A percentile compares a stretch with the other conserved stretches of the same genome.
phyloP scores from a whole-genome alignment of 2,888 invertebrate genomes.

The Charanyca ferruginea region DNA sequence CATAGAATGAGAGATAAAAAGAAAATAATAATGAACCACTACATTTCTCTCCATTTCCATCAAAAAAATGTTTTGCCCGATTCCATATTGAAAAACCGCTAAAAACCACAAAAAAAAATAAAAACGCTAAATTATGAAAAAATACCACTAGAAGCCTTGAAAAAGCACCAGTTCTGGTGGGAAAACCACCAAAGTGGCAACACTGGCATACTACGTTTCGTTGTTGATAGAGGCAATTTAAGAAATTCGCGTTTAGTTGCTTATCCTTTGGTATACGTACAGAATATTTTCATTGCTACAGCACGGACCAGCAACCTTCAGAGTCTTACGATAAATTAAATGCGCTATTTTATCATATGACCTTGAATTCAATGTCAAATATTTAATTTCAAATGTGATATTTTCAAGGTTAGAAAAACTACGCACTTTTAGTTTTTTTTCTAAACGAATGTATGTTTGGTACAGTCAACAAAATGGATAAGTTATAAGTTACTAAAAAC shows the following conservation, averaged over 20 bases:
- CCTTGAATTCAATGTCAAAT: slow-evolving; percentile 35
- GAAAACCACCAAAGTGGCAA: too few species aligned
- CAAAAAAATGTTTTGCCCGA: too few species aligned
- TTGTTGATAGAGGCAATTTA: slow-evolving; percentile 31
- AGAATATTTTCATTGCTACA: slow-evolving; percentile 40
- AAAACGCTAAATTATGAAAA: too few species aligned
- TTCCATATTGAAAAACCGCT: too few species aligned
- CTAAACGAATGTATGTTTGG: slow-evolving; percentile 17
- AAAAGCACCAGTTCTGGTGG: too few species aligned
- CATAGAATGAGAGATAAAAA: too few species aligned
- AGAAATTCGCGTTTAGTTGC: slow-evolving; percentile 42
- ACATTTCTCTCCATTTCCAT: too few species aligned
- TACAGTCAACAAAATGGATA: not conserved
- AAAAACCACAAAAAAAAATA: too few species aligned
- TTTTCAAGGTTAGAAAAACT: not conserved
- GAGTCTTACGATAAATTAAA: not conserved
- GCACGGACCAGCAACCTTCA: not conserved
- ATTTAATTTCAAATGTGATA: slow-evolving; percentile 12
- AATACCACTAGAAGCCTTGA: too few species aligned
- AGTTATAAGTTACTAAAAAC: not conserved
- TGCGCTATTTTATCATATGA: not conserved
- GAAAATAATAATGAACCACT: too few species aligned
- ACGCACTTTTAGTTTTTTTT: not conserved
- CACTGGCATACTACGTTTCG: slow-evolving; percentile 48
- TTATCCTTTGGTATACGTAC: slow-evolving; percentile 30